These are phyloP conservation scores for Eutolmus rufibarbis DNA, from an alignment of 2,888 invertebrate genomes.

Conservation along the genomic window DNA sequence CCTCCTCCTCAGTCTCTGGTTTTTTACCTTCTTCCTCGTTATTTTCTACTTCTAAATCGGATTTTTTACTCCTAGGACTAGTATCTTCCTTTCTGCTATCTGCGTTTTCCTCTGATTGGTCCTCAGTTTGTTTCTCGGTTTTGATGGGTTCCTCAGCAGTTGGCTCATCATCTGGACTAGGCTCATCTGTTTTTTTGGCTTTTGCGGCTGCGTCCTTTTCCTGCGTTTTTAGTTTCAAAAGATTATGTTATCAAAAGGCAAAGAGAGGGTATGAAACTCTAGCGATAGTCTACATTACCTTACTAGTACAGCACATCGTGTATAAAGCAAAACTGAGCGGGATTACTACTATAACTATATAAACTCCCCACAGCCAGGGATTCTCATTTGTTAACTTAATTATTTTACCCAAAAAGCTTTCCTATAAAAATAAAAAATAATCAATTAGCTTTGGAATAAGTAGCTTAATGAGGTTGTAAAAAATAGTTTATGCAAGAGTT, in stretches of 20 bases:
- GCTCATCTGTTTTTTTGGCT: constrained; percentile 77
- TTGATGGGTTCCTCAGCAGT: neutral
- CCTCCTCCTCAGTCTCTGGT: neutral
- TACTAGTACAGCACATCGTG: constrained; percentile 74
- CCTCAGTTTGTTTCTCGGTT: constrained; percentile 52
- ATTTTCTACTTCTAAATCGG: constrained; percentile 60
- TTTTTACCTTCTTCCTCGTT: constrained; percentile 48
- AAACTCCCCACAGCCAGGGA: constrained; percentile 91
- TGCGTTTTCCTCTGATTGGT: neutral
- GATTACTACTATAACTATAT: constrained; percentile 78
- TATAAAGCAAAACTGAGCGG: constrained; percentile 82
- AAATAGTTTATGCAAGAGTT: neutral
- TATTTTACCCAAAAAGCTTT: constrained; percentile 78
- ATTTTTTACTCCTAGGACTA: constrained; percentile 61
- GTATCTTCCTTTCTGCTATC: constrained; percentile 43
- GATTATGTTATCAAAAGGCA: neutral
- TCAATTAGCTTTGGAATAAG: neutral
- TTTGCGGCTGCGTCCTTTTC: constrained; percentile 64
- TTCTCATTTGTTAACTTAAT: constrained; percentile 80
- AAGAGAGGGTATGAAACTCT: neutral
- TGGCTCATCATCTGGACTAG: constrained; percentile 67
- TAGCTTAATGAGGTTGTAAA: neutral
- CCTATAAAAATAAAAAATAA: constrained; percentile 67
- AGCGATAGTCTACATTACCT: constrained; percentile 62
- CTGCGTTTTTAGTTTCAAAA: neutral